Percentiles rank a stretch among this genome's conserved stretches.
Evolutionary conservation across 2,113 vertebrate genomes (phyloP).

Genomic region (Excalfactoria chinensis): DNA sequence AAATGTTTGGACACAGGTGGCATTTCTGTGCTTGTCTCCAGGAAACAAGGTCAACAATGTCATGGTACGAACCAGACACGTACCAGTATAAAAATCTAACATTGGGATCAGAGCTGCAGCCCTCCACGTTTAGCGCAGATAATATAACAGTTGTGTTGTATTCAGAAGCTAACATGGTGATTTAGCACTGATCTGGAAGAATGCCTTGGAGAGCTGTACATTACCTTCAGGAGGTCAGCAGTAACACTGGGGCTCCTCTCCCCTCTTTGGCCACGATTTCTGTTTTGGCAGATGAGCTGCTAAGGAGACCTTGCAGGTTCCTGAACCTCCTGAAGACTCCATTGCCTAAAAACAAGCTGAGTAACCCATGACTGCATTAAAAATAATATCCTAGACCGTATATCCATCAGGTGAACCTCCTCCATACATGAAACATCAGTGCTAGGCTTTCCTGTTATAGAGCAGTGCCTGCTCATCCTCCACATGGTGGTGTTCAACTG

Average conservation of each 20-base stretch:
- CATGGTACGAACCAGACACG: neutral
- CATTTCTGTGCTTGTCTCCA: neutral
- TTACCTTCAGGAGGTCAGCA: neutral
- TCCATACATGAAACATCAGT: neutral
- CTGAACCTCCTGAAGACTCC: neutral
- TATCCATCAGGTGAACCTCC: neutral
- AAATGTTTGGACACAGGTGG: neutral
- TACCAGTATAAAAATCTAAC: neutral
- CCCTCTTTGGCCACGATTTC: neutral
- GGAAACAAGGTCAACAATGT: neutral
- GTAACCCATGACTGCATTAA: neutral
- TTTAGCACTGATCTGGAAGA: neutral
- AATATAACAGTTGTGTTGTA: neutral
- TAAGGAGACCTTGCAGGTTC: neutral
- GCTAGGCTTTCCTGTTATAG: neutral
- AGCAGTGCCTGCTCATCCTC: neutral
- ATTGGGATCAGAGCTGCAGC: neutral
- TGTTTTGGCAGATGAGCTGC: neutral
- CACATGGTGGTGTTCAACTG: neutral
- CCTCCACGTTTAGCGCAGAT: neutral
- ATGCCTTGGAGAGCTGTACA: neutral
- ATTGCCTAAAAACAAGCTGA: neutral
- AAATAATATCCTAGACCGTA: neutral
- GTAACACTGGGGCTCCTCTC: neutral
- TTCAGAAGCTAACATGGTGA: neutral